Evolutionary conservation across 2,797 vertebrate genomes (phyloP).

Genomic region (Lagothrix lagotricha): DNA sequence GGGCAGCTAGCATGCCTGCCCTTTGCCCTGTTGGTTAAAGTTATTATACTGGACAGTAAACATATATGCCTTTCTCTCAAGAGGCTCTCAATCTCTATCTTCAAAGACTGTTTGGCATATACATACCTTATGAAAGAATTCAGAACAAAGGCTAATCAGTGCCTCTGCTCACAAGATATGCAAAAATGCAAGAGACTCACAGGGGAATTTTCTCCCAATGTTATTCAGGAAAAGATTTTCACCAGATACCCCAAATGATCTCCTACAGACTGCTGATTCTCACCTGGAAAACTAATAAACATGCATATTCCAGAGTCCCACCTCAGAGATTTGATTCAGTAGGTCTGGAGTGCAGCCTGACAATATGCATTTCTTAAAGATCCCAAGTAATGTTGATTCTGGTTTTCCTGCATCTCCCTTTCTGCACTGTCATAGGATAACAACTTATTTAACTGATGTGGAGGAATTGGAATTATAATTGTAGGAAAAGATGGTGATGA

Average conservation of each 20-base stretch:
- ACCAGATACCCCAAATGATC: constrained; percentile 9
- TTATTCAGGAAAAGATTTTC: not conserved
- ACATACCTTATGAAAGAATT: constrained; percentile 9
- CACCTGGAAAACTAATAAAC: constrained; percentile 3
- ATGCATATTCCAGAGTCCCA: not conserved
- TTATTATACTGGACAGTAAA: not conserved
- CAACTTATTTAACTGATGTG: not conserved
- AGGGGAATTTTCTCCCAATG: not conserved
- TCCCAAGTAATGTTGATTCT: not conserved
- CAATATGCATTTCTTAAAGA: not conserved
- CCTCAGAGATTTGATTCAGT: not conserved
- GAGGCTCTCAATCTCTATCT: not conserved
- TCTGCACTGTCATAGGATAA: not conserved
- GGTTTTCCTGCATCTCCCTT: not conserved
- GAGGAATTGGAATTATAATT: not conserved
- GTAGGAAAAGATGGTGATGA: not conserved
- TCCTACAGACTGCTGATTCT: not conserved
- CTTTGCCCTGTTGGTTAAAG: not conserved
- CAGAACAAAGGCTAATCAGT: constrained; percentile 17
- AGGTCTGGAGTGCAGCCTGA: not conserved
- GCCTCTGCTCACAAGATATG: not conserved
- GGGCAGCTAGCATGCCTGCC: not conserved
- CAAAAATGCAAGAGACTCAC: not conserved
- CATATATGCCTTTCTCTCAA: not conserved
- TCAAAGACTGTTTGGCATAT: not conserved